Evolutionary conservation across 2,888 invertebrate species (phyloP).

Genomic region (Campaea margaritaria): DNA sequence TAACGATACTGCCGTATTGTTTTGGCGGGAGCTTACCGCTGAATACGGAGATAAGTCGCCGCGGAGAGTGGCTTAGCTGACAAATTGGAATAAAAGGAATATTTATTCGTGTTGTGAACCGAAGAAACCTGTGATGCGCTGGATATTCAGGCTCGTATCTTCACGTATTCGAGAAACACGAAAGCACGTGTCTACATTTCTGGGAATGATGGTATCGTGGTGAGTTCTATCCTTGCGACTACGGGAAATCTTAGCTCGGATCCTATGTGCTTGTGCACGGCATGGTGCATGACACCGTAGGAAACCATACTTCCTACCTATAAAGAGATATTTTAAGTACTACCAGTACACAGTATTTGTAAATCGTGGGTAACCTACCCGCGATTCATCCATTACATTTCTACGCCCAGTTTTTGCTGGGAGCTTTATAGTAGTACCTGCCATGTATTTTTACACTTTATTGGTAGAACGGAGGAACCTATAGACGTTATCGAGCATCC

Average conservation of each 20-base stretch:
- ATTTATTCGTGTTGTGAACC: slow-evolving; percentile 79
- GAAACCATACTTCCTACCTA: neutral
- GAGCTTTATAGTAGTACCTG: neutral
- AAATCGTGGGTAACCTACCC: too few species aligned
- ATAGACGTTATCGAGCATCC: slow-evolving; percentile 12
- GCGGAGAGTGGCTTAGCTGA: slow-evolving; percentile 83
- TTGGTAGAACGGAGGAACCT: neutral
- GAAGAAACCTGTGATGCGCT: slow-evolving; percentile 51
- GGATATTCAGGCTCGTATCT: slow-evolving; percentile 60
- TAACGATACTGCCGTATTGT: slow-evolving; percentile 84
- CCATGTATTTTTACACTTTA: neutral
- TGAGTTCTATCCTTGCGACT: slow-evolving; percentile 42
- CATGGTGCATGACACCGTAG: slow-evolving; percentile 4
- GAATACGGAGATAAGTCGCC: slow-evolving; percentile 83
- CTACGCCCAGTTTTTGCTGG: too few species aligned
- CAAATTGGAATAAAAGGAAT: slow-evolving; percentile 85
- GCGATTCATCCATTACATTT: too few species aligned
- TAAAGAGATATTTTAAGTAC: neutral
- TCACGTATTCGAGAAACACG: slow-evolving; percentile 56
- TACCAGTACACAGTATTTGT: neutral
- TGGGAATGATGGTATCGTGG: slow-evolving; percentile 44
- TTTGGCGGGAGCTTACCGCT: slow-evolving; percentile 83
- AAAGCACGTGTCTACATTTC: slow-evolving; percentile 44
- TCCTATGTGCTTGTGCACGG: slow-evolving; percentile 5
- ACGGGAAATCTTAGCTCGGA: slow-evolving; percentile 14